These are phyloP conservation scores for Uria aalge DNA, from an alignment of 2,113 vertebrate genomes.

Conservation along the genomic window DNA sequence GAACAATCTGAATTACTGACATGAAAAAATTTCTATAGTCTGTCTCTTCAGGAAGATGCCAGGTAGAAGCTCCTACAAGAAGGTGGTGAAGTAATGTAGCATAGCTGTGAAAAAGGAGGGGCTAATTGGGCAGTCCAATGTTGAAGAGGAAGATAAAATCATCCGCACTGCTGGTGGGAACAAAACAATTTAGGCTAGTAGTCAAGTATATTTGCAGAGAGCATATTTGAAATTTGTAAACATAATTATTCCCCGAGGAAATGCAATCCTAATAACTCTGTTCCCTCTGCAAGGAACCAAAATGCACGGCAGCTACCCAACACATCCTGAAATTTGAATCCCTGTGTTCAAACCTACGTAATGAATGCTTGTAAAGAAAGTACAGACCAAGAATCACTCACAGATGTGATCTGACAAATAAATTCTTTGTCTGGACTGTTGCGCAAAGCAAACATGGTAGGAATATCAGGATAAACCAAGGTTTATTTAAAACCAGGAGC, in stretches of 20 bases:
- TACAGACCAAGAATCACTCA: neutral
- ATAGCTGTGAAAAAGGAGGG: neutral
- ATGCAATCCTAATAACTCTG: neutral
- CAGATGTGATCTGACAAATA: neutral
- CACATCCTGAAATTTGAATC: neutral
- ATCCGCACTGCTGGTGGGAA: neutral
- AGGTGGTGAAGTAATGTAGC: neutral
- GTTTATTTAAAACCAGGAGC: neutral
- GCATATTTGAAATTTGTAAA: slow-evolving; percentile 2
- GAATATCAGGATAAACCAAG: neutral
- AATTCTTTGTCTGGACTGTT: neutral
- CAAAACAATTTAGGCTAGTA: neutral
- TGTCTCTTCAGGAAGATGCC: neutral
- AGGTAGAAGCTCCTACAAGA: neutral
- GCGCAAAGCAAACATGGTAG: neutral
- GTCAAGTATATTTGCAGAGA: neutral
- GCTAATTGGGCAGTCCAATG: neutral
- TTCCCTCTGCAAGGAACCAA: neutral
- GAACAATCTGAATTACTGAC: neutral
- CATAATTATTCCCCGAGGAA: neutral
- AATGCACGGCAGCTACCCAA: neutral
- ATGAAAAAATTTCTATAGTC: neutral
- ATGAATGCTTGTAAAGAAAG: neutral
- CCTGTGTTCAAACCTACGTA: neutral
- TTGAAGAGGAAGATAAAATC: neutral